Evolutionary conservation across 2,888 invertebrate genomes (phyloP), one percentile per base, ranked within the genome.

Genomic region (Macaria notata): DNA sequence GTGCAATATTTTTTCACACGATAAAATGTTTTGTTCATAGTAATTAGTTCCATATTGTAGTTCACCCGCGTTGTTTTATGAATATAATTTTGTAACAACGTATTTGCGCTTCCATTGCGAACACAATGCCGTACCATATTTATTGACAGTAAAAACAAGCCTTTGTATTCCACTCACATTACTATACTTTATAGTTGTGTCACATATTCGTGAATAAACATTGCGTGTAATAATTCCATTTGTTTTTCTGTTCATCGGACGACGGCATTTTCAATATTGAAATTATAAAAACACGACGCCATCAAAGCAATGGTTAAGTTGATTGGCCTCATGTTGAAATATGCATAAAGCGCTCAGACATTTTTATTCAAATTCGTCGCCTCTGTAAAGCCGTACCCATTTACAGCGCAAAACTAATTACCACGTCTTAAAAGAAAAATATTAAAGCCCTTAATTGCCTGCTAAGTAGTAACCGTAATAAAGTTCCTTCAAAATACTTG

Each of bases 401-500:
- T 55, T 46, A 47, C 54, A 53, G 49, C 65, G 49, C 61, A 59
- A 70, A 71, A 71, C 73, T 75, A 76, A 77, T 77, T 76, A 73
- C 68, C 61, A 54, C 68, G 70, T 67, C 59, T 59, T 54, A 55
- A 60, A 71, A 73, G 72, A 76, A 79, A 76, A 77, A 75, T 70
- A 73, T 69, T 64, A 69, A 70, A 72, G 67, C 66, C 63, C 69
- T 71, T 79, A 79, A 80, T 79, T 79, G 74, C 73, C 75, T 72
- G 73, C 69, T 75, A 75, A 76, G 70, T 70, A 75, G 65, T 63
- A 76, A 72, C 69, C 70, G 71, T 73, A 73, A 73, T 73, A 74
- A 78, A 75, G 73, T 76, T 76, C 67, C 71, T 69, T 76, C 72
- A 73, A 76, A 81, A 79, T 75, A 74, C 74, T 79, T 74, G 73